Evolutionary conservation across 2,888 invertebrate species (phyloP).

Genomic region (Oligia strigilis): DNA sequence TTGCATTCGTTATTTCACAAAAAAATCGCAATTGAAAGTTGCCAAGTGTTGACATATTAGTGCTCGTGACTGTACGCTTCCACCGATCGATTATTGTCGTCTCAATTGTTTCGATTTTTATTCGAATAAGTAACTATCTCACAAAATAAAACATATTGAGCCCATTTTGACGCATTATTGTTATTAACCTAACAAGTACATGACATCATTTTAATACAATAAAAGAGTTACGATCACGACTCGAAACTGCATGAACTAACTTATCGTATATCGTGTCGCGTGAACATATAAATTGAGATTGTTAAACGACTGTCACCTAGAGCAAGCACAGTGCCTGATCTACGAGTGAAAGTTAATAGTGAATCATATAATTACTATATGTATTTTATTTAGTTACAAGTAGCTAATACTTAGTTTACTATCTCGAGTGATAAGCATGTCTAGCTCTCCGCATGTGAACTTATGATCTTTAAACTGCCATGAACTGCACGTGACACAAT

Average conservation of each 20-base stretch:
- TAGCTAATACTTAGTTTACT: constrained; percentile 5
- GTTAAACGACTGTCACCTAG: constrained; percentile 5
- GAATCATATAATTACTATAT: neutral
- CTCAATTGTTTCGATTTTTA: neutral
- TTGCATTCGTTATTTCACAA: too few species aligned
- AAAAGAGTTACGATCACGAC: neutral
- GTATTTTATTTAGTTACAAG: constrained; percentile 17
- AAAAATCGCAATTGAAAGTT: too few species aligned
- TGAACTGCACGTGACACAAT: neutral
- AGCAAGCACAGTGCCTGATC: neutral
- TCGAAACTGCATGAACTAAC: neutral
- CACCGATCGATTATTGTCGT: neutral
- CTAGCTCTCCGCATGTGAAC: constrained; percentile 2
- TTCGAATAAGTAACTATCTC: neutral
- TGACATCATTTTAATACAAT: neutral
- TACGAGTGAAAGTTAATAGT: constrained; percentile 32
- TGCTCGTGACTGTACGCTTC: neutral
- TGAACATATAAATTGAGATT: constrained; percentile 7
- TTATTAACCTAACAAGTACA: neutral
- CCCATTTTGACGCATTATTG: neutral
- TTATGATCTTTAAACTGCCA: constrained; percentile 15
- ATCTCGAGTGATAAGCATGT: constrained; percentile 28
- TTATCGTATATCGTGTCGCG: neutral
- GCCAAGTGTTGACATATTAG: too few species aligned
- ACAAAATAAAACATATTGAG: neutral